These are phyloP conservation scores for Luperina testacea DNA, from an alignment of 2,888 invertebrate genomes.

Conservation along the genomic window DNA sequence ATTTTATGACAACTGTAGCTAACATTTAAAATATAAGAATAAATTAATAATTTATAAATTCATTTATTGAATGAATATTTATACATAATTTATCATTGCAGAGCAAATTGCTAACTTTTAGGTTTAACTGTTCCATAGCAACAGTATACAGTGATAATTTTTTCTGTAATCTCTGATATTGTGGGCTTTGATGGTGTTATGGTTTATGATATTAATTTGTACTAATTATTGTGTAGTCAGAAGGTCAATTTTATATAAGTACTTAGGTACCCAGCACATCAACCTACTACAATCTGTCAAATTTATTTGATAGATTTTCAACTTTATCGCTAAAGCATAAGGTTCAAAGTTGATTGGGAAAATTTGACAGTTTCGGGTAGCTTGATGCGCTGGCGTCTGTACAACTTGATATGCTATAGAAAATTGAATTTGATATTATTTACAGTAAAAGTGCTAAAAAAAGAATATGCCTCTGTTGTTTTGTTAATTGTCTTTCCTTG, in stretches of 20 bases:
- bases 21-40: too few relatives aligned
- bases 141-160: conserved; percentile 29
- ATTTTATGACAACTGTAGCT: not conserved
- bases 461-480: not conserved
- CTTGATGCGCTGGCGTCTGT: too few relatives aligned
- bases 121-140: conserved; percentile 31
- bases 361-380: too few relatives aligned
- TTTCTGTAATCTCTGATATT: conserved; percentile 33
- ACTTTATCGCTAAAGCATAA: too few relatives aligned
- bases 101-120: not conserved
- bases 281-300: too few relatives aligned
- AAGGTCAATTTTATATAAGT: not conserved
- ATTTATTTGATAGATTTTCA: too few relatives aligned
- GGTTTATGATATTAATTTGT: not conserved
- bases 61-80: not conserved
- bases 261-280: too few relatives aligned
- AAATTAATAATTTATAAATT: not conserved
- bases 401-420: not conserved
- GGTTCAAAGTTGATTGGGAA: too few relatives aligned
- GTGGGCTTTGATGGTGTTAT: not conserved
- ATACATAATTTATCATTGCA: not conserved
- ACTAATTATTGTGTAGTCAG: not conserved
- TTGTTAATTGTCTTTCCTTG: conserved; percentile 2
- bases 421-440: not conserved
- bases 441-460: not conserved